These are phyloP conservation scores for Caranx melampygus DNA, from an alignment of 2,113 vertebrate species.

Conservation along the genomic window DNA sequence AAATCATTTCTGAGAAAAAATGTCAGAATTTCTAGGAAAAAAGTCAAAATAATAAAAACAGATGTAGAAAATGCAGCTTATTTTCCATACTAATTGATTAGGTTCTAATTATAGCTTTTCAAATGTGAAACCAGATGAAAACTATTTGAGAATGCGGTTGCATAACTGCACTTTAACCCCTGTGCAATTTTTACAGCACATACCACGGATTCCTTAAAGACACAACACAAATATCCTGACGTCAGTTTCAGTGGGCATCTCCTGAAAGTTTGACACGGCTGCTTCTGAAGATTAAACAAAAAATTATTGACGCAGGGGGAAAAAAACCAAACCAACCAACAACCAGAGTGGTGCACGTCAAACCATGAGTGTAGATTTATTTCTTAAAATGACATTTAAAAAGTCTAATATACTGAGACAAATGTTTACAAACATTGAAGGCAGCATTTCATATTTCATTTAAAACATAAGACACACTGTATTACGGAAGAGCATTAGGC, in stretches of 20 bases:
- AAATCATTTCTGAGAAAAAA: too few species aligned
- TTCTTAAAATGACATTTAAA: not conserved
- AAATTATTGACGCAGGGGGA: too few species aligned
- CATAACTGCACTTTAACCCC: constrained; percentile 11
- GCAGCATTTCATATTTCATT: too few species aligned
- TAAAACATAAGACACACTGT: not conserved
- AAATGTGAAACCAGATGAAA: not conserved
- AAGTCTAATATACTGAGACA: too few species aligned
- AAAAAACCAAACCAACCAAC: too few species aligned
- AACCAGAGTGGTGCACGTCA: too few species aligned
- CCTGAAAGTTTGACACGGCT: not conserved
- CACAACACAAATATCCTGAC: constrained; percentile 1
- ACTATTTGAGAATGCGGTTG: not conserved
- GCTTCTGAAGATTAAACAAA: not conserved
- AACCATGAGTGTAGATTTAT: not conserved
- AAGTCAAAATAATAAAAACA: too few species aligned
- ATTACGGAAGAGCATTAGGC: too few species aligned
- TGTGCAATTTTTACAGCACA: constrained; percentile 3
- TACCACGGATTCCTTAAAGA: not conserved
- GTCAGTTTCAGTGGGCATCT: not conserved
- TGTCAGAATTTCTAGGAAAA: too few species aligned
- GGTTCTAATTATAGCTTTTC: too few species aligned
- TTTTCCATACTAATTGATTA: not conserved
- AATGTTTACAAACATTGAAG: too few species aligned
- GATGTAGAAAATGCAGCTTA: not conserved